Percentiles rank a stretch among this genome's conserved stretches.
Evolutionary conservation across 2,797 vertebrate genomes (phyloP).

Genomic region (Gymnoscopelus microlampas): DNA sequence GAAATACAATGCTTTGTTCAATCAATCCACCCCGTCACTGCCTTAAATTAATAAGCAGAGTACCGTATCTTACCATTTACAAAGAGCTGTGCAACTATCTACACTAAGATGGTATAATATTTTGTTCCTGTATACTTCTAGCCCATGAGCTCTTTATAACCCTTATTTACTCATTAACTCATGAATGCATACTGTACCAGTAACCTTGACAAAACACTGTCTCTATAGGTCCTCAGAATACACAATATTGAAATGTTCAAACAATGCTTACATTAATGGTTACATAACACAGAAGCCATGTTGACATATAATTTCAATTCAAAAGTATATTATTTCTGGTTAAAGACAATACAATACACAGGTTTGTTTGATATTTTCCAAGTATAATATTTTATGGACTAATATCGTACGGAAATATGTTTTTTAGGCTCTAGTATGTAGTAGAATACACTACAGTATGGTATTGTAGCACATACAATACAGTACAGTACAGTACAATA

Average conservation of each 20-base stretch:
- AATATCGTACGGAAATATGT: too few relatives aligned
- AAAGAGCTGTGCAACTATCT: too few relatives aligned
- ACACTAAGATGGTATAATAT: slow-evolving; percentile 7
- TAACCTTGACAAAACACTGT: slow-evolving; percentile 63
- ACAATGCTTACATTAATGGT: slow-evolving; percentile 39
- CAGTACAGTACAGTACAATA: too few relatives aligned
- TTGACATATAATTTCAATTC: slow-evolving; percentile 48
- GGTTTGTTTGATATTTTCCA: too few relatives aligned
- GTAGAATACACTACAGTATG: too few relatives aligned
- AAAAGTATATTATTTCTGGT: slow-evolving; percentile 24
- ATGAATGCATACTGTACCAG: slow-evolving; percentile 55
- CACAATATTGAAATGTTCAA: slow-evolving; percentile 36
- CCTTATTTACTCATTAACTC: slow-evolving; percentile 72
- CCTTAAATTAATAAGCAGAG: too few relatives aligned
- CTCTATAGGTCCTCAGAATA: slow-evolving; percentile 58
- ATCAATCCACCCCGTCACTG: too few relatives aligned
- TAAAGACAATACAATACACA: slow-evolving; percentile 9
- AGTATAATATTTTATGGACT: too few relatives aligned
- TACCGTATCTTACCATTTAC: too few relatives aligned
- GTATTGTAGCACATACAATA: too few relatives aligned
- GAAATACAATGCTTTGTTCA: too few relatives aligned
- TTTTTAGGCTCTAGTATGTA: too few relatives aligned
- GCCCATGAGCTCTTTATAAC: slow-evolving; percentile 65
- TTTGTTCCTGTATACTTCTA: slow-evolving; percentile 31
- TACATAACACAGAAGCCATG: slow-evolving; percentile 33